These are phyloP conservation scores for Malthinus seriepunctatus DNA, from an alignment of 2,888 invertebrate species.

Conservation along the genomic window DNA sequence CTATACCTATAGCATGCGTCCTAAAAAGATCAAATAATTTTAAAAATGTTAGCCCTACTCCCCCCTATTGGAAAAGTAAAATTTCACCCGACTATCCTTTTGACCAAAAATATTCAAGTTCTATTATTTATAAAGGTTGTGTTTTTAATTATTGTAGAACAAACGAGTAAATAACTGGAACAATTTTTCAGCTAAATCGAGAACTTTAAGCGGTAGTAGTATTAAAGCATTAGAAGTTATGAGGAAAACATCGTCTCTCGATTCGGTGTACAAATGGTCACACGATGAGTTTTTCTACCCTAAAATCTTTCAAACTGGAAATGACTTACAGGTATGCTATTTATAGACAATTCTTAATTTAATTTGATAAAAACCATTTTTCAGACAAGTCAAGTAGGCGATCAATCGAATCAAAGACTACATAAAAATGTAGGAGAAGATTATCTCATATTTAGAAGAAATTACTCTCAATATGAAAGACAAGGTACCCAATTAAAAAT, in stretches of 20 bases:
- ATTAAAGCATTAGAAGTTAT: slow-evolving; percentile 62
- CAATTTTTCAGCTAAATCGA: slow-evolving; percentile 57
- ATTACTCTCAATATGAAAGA: neutral
- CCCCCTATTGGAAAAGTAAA: slow-evolving; percentile 65
- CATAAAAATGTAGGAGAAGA: slow-evolving; percentile 61
- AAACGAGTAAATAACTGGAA: too few relatives aligned
- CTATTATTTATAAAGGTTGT: slow-evolving; percentile 72
- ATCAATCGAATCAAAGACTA: slow-evolving; percentile 49
- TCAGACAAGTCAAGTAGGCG: neutral
- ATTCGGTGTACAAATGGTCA: slow-evolving; percentile 80
- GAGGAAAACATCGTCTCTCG: slow-evolving; percentile 77
- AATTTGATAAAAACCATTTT: neutral
- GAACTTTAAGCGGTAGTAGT: slow-evolving; percentile 55
- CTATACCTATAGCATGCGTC: slow-evolving; percentile 74
- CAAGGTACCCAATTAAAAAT: slow-evolving; percentile 40
- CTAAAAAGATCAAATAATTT: slow-evolving; percentile 63
- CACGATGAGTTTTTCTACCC: slow-evolving; percentile 70
- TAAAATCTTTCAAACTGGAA: slow-evolving; percentile 72
- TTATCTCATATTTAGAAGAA: slow-evolving; percentile 56
- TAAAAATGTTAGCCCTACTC: slow-evolving; percentile 67
- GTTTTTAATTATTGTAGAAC: neutral
- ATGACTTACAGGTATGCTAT: slow-evolving; percentile 72
- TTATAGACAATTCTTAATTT: neutral
- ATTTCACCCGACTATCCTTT: slow-evolving; percentile 71
- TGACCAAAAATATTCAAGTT: slow-evolving; percentile 75